Evolutionary conservation across 2,113 vertebrate species (phyloP), one percentile per base, ranked within the genome.

Genomic region (Scophthalmus maximus): DNA sequence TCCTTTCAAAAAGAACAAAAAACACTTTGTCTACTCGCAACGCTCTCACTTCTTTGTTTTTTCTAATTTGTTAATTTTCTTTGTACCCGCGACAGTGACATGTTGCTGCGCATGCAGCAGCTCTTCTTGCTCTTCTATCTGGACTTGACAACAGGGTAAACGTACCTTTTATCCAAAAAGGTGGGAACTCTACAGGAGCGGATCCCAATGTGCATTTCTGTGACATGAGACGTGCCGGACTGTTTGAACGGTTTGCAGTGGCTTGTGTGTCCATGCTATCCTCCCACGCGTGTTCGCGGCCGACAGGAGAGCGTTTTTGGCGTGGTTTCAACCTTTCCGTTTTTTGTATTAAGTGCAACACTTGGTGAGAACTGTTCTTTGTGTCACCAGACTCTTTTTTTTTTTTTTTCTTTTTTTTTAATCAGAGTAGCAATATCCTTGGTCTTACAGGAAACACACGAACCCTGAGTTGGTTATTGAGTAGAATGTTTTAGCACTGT

Each of bases 141-240:
- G 80, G 85, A 91, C 64, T 87, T 86, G 87, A 91, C 87, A 88
- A 94, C 93, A 94, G 93, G 93, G 94, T 94, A 92, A 92, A 90
- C 59, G 81, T 32, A 72, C 83, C 55, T 70, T 78, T 79, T 78
- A 77, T 88, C 82, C 79, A 57, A 67, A 32, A 12, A 57, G 27
- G 75, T 68, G 63, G 65, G 64, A 81, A 63, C 69, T 61, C 73
- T 74, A 65, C 75, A 56, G 57, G 50, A 44, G 61, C 64, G 73
- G 79, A 70, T 64, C 78, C 68, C 55, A 51, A 67, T 64, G 63
- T 83, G 75, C 81, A 78, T 64, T 59, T 60, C 73, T 74, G 72
- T 81, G 70, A 57, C 60, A n/a, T n/a, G 71, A 53, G 49, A 68
- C 76, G 58, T 40, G 77, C 73, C 67, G 51, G 81, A 70, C 69